Percentiles rank a stretch among this genome's conserved stretches.
Evolutionary conservation across 2,888 invertebrate genomes (phyloP).

Genomic region (Nesidiocoris tenuis): DNA sequence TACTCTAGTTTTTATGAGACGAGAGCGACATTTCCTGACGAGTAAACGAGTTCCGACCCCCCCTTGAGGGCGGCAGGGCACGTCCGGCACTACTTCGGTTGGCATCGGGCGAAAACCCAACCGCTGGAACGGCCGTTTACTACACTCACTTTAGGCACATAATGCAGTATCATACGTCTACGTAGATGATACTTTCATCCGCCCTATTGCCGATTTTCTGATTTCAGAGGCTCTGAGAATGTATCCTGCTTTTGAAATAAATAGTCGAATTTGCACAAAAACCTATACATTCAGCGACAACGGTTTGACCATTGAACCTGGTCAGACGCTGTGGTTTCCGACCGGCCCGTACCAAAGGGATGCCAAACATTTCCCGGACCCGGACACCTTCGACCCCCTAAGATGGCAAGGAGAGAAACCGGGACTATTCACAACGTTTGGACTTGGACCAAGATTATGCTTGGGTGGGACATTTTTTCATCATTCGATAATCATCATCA

Average conservation of each 20-base stretch:
- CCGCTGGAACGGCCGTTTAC: too few relatives aligned
- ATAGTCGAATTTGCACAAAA: slow-evolving; percentile 3
- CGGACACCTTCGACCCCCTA: slow-evolving; percentile 12
- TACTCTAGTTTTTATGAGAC: too few relatives aligned
- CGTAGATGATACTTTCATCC: neutral
- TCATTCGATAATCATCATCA: too few relatives aligned
- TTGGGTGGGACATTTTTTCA: slow-evolving; percentile 13
- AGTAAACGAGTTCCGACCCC: too few relatives aligned
- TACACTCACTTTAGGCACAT: too few relatives aligned
- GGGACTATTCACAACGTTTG: slow-evolving; percentile 8
- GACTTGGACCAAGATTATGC: slow-evolving; percentile 9
- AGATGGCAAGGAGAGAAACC: slow-evolving; percentile 3
- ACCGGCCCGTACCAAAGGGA: neutral
- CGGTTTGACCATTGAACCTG: neutral
- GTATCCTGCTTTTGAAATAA: slow-evolving; percentile 11
- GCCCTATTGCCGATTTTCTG: neutral
- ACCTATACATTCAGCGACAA: neutral
- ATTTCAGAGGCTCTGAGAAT: slow-evolving; percentile 17
- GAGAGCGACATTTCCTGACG: too few relatives aligned
- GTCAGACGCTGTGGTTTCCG: neutral
- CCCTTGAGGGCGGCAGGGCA: too few relatives aligned
- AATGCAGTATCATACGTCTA: too few relatives aligned
- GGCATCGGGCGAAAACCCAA: too few relatives aligned
- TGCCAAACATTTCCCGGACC: slow-evolving; percentile 9
- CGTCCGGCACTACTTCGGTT: too few relatives aligned